A percentile compares a stretch with the other conserved stretches of the same genome.
Conservation (phyloP, 2,888 invertebrate genomes). For the Oxystoma pomonae region DNA sequence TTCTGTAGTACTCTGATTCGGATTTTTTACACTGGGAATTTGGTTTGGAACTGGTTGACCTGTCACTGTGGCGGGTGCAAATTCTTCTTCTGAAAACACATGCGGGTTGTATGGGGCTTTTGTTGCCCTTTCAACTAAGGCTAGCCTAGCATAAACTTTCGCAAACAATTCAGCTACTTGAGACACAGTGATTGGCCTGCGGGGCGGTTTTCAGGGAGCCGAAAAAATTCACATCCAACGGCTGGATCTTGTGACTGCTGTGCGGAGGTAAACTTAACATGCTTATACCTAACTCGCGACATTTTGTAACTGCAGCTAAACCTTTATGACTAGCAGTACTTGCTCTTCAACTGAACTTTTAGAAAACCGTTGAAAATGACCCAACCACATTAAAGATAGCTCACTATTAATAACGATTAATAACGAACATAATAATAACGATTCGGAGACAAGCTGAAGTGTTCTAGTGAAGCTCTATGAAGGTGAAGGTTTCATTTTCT, state of each 20-base stretch:
- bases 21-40: slow-evolving; percentile 8
- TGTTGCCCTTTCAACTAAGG: slow-evolving; percentile 9
- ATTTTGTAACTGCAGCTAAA: slow-evolving; percentile 8
- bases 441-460: too few species aligned
- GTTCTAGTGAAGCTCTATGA: too few species aligned
- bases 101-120: slow-evolving; percentile 12
- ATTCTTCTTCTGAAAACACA: slow-evolving; percentile 16
- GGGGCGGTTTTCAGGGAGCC: too few species aligned
- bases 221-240: too few species aligned
- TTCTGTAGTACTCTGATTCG: slow-evolving; percentile 7
- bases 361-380: too few species aligned
- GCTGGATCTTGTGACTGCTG: too few species aligned
- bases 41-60: slow-evolving; percentile 11
- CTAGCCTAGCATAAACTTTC: slow-evolving; percentile 11
- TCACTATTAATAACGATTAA: too few species aligned
- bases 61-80: slow-evolving; percentile 13
- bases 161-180: slow-evolving; percentile 12
- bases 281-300: background rate
- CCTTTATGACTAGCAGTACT: slow-evolving; percentile 9
- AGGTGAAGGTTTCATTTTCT: too few species aligned
- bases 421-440: too few species aligned
- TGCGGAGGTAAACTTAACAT: too few species aligned
- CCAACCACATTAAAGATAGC: too few species aligned
- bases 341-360: slow-evolving; percentile 8
- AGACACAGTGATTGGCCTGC: slow-evolving; percentile 7